Evolutionary conservation across 2,888 invertebrate species (phyloP), one percentile per base, ranked within the genome.

Genomic region (Acleris sparsana): DNA sequence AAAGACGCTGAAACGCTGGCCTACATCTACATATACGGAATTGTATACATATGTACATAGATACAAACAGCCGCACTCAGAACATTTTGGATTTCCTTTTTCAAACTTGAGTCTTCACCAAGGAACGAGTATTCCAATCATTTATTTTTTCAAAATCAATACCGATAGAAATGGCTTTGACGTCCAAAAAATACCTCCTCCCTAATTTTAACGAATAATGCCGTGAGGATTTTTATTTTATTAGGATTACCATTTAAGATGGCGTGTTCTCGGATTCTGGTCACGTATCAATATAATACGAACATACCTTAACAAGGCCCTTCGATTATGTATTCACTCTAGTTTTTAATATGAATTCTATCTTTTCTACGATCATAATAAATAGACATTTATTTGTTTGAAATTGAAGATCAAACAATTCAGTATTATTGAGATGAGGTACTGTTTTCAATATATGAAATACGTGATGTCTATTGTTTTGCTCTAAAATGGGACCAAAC

Each of bases 131-230:
- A n/a, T n/a, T n/a, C n/a, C n/a, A 53, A 52, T 46, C 6, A 25
- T 25, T 59, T 49, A 43, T 59, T 59, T 53, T 53, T 55, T 53
- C 49, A 18, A 55, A 20, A 18, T 64, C 48, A 43, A 64, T 59
- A 59, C 25, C 53, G 59, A 49, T 64, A 49, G 49, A 53, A 43
- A 39, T 53, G 53, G 49, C 64, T 48, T 59, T 53, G 44, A 20
- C 13, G 6, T 17, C 53, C 29, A 48, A 59, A 25, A 63, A 63
- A 63, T 63, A 25, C 59, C 53, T 53, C 39, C 53, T 20, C 53
- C 16, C 52, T 59, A 64, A 64, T 64, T 64, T 59, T 53, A 59
- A 53, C 48, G 63, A 64, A 59, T 64, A 64, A 59, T 51, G 48
- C 33, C 22, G 16, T 43, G 55, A 44, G 29, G 51, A 29, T 51